phyloP scores from a whole-genome alignment of 2,888 invertebrate species.

The Aspidapion aeneum region DNA sequence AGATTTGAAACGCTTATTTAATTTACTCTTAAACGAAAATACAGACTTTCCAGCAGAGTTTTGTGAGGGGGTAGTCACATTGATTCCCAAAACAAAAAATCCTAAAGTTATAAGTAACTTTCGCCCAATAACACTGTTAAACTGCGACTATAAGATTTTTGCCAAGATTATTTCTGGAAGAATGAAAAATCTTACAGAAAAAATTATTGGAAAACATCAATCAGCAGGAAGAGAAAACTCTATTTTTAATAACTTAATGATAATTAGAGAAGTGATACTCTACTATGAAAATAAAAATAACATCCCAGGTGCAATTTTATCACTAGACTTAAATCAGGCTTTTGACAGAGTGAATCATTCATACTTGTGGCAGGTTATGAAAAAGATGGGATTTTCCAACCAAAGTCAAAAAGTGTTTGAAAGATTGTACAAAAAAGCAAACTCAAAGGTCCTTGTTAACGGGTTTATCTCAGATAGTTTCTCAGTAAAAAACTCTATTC shows the following conservation, averaged over 20 bases:
- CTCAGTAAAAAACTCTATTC: neutral
- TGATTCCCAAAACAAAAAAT: no score
- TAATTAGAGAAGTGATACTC: neutral
- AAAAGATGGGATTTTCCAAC: no score
- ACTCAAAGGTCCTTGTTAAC: neutral
- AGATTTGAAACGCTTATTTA: no score
- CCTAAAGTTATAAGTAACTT: no score
- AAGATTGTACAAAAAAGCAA: neutral
- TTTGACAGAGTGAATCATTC: neutral
- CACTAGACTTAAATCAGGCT: neutral
- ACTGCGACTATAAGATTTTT: no score
- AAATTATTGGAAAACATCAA: neutral
- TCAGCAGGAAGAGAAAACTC: neutral
- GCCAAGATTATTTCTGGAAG: no score
- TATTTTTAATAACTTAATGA: neutral
- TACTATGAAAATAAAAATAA: neutral
- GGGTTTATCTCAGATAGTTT: neutral
- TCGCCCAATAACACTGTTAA: no score
- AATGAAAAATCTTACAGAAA: no score
- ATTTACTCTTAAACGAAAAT: no score
- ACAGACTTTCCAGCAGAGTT: no score
- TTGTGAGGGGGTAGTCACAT: no score
- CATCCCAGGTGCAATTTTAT: neutral
- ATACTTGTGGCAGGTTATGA: neutral
- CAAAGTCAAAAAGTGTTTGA: no score